A percentile compares a stretch with the other conserved stretches of the same genome.
Conservation (phyloP, 2,888 invertebrate species). For the Galerucella calmariensis region DNA sequence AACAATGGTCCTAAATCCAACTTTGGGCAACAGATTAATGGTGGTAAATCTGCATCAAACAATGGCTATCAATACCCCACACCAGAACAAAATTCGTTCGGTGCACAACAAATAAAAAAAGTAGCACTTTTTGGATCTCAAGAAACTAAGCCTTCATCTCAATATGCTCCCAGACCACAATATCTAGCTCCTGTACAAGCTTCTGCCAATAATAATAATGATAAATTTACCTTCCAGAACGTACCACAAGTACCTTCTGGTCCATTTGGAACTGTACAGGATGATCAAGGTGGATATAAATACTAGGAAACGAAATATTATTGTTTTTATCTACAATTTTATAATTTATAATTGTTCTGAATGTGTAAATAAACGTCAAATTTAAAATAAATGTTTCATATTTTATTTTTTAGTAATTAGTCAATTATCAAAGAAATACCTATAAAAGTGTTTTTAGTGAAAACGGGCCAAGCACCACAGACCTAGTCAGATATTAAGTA, state of each 20-base stretch:
- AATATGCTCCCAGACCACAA: background rate
- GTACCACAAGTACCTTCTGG: background rate
- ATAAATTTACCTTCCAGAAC: background rate
- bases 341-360: background rate
- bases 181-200: background rate
- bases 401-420: too few relatives aligned
- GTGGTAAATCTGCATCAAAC: background rate
- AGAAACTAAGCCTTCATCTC: background rate
- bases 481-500: too few relatives aligned
- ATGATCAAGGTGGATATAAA: conserved; percentile 33
- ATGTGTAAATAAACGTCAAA: background rate
- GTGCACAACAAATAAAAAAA: background rate
- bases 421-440: too few relatives aligned
- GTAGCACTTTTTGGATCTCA: conserved; percentile 11
- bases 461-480: too few relatives aligned
- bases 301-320: conserved; percentile 14
- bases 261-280: conserved; percentile 28
- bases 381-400: background rate
- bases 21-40: conserved; percentile 4
- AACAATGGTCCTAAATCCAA: too few relatives aligned
- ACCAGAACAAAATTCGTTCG: background rate
- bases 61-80: background rate
- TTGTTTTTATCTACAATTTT: background rate
- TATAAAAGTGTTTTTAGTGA: too few relatives aligned
- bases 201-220: too few relatives aligned